Conservation (phyloP, 2,113 vertebrate species). For the Poeciliopsis retropinna region DNA sequence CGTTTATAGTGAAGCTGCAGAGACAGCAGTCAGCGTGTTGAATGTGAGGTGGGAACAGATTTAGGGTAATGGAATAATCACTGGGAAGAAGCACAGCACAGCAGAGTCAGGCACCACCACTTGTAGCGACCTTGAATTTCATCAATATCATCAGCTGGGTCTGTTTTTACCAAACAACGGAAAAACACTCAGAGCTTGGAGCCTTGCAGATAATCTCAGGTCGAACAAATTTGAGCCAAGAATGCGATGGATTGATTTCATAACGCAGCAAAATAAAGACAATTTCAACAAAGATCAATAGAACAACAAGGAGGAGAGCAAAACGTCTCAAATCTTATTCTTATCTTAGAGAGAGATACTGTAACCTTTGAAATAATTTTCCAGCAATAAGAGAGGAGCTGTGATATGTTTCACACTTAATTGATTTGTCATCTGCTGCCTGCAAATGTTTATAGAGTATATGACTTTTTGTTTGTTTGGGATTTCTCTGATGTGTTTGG, state of each 20-base stretch:
- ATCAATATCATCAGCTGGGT: conserved; percentile 54
- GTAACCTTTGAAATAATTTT: conserved; percentile 61
- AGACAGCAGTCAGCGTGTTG: conserved; percentile 41
- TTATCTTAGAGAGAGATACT: conserved; percentile 32
- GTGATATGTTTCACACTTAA: conserved; percentile 33
- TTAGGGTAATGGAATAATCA: conserved; percentile 69
- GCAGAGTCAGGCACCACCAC: conserved; percentile 50
- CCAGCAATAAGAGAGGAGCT: conserved; percentile 24
- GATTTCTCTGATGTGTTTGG: conserved; percentile 25
- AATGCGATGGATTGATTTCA: conserved; percentile 39
- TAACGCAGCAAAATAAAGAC: not conserved
- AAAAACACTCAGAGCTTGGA: conserved; percentile 1
- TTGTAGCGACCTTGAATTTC: conserved; percentile 51
- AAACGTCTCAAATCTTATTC: conserved; percentile 13
- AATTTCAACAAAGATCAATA: conserved; percentile 31
- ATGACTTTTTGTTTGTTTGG: not conserved
- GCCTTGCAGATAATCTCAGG: conserved; percentile 28
- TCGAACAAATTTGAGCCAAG: conserved; percentile 33
- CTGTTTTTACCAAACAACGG: conserved; percentile 20
- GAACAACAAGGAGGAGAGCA: not conserved
- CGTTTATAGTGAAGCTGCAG: conserved; percentile 33
- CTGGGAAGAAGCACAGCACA: conserved; percentile 37
- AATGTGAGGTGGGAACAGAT: conserved; percentile 60
- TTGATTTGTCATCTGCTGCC: conserved; percentile 31
- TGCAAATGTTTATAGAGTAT: not conserved